Evolutionary conservation across 2,888 invertebrate species (phyloP).

Genomic region (Drosophila neonasuta): DNA sequence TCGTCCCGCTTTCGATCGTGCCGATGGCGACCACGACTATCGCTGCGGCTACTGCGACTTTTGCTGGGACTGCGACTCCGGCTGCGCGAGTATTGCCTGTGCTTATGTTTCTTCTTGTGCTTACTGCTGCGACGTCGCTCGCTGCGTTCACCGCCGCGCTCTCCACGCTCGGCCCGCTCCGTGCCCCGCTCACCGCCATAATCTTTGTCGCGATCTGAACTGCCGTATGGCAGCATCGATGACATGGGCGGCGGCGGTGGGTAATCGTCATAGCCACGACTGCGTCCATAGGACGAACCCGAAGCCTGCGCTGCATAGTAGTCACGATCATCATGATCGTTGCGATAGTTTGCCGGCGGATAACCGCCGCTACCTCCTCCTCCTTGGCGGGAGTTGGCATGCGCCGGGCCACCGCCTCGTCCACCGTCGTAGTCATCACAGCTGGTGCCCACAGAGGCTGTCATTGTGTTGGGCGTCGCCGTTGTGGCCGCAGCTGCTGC

Average conservation of each 20-base stretch:
- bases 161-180: conserved; percentile 19
- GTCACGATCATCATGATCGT: conserved; percentile 80
- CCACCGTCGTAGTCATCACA: conserved; percentile 66
- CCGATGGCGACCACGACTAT: conserved; percentile 64
- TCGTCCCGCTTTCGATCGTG: conserved; percentile 66
- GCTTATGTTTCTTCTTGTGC: conserved; percentile 81
- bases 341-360: conserved; percentile 67
- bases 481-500: conserved; percentile 17
- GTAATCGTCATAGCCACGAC: conserved; percentile 67
- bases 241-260: conserved; percentile 48
- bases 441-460: conserved; percentile 22
- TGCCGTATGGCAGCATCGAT: conserved; percentile 37
- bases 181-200: conserved; percentile 32
- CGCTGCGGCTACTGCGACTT: conserved; percentile 62
- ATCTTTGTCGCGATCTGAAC: conserved; percentile 60
- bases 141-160: conserved; percentile 7
- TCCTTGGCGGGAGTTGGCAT: conserved; percentile 32
- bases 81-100: conserved; percentile 78
- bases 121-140: conserved; percentile 74
- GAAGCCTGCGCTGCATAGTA: conserved; percentile 66
- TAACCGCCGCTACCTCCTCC: conserved; percentile 59
- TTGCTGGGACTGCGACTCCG: conserved; percentile 75
- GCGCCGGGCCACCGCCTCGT: conserved; percentile 61
- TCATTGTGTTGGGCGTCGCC: conserved; percentile 1
- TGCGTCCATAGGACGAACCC: conserved; percentile 58